A percentile compares a stretch with the other conserved stretches of the same genome.
These are phyloP conservation scores for Sepiola atlantica DNA, from an alignment of 2,888 invertebrate species.

Conservation along the genomic window DNA sequence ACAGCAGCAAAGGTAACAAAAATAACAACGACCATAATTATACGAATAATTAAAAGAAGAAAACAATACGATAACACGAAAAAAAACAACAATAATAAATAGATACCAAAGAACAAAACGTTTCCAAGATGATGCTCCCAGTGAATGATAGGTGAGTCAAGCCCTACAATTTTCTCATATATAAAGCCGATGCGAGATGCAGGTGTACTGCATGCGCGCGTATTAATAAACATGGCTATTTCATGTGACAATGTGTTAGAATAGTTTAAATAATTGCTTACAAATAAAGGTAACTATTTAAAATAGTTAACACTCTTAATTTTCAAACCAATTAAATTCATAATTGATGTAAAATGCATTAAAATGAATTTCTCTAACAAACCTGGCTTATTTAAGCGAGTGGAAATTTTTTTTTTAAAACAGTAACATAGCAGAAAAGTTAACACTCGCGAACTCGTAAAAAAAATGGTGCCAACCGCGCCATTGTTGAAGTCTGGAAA, in stretches of 20 bases:
- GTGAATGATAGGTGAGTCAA: constrained; percentile 32
- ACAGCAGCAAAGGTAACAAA: not conserved
- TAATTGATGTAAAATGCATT: too few relatives aligned
- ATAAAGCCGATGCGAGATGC: not conserved
- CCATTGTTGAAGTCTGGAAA: too few relatives aligned
- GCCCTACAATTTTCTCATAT: not conserved
- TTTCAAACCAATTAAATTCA: too few relatives aligned
- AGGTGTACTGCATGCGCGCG: not conserved
- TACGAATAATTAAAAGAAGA: not conserved
- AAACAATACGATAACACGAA: not conserved
- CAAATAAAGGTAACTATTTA: too few relatives aligned
- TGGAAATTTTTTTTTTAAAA: too few relatives aligned
- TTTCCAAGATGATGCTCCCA: constrained; percentile 32
- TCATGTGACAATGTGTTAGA: not conserved
- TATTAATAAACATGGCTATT: not conserved
- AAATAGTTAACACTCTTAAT: too few relatives aligned
- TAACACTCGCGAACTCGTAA: too few relatives aligned
- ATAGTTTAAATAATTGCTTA: not conserved
- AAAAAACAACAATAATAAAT: not conserved
- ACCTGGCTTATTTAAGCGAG: too few relatives aligned
- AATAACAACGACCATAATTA: not conserved
- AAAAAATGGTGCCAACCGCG: too few relatives aligned
- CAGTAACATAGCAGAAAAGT: too few relatives aligned
- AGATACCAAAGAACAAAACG: not conserved
- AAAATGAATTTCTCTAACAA: too few relatives aligned